Base-by-base conservation (phyloP, 2,888 invertebrate species). In the Cerceris rybyensis region DNA sequence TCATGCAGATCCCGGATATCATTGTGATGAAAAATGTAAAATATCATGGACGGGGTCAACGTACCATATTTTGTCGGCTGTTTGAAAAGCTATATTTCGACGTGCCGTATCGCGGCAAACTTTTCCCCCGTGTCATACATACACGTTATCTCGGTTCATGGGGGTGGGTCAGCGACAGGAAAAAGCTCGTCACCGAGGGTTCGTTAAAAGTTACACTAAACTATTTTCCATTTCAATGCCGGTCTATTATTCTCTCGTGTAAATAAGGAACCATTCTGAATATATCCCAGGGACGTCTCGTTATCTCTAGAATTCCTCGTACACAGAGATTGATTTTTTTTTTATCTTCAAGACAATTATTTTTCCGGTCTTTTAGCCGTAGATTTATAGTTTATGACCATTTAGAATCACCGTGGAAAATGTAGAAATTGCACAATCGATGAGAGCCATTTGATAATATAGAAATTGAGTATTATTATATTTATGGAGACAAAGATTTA, bases 201-300 rank as follows among this genome's bases (percentile, higher is more conserved):
- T 79, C 69, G 72, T 78, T 78, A 78, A 79, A 79, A 67, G 78
- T 79, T 72, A 28, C 69, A n/a, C 11, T 28, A 11, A 63, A 78
- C 65, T 61, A 69, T 77, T 72, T 72, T 63, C 61, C 78, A 14
- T 49, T 13, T n/a, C 58, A 43, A 43, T 16, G 57, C 8, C 8
- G 52, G n/a, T 6, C 49, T 58, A 28, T 78, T 67, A 76, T 67
- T 64, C 57, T 42, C 13, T 41, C 17, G 59, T 68, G 39, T 17
- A n/a, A n/a, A 52, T 39, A 14, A 73, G 65, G 71, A 65, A 65
- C 41, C 42, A 9, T n/a, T 16, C 8, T 43, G 68, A 66, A 72
- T 49, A 52, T 39, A 2, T 58, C 42, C 49, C 49, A 9, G 16
- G 14, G 59, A 70, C 43, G 46, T 46, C 73, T 78, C 55, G 67